Evolutionary conservation across 2,113 vertebrate species (phyloP).

Genomic region (Anarrhichthys ocellatus): DNA sequence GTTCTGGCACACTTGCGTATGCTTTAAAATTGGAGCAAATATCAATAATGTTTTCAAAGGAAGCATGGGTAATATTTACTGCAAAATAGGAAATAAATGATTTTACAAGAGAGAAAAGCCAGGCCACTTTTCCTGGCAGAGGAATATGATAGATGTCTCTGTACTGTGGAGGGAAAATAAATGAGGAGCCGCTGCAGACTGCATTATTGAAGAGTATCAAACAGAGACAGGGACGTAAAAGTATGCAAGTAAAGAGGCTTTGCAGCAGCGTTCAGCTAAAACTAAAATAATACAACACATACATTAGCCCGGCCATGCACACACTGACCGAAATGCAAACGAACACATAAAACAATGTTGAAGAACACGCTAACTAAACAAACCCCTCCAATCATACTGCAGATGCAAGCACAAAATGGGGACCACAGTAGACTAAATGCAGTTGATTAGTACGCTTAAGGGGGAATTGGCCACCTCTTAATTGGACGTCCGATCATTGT

Average conservation of each 20-base stretch:
- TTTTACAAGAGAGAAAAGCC: background rate
- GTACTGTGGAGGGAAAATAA: constrained; percentile 45
- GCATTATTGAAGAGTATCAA: constrained; percentile 56
- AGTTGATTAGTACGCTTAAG: background rate
- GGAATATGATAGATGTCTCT: constrained; percentile 15
- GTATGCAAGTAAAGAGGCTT: constrained; percentile 33
- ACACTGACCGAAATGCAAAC: background rate
- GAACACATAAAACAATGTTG: background rate
- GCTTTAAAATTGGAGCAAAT: background rate
- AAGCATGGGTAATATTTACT: background rate
- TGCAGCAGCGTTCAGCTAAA: constrained; percentile 23
- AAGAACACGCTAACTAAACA: background rate
- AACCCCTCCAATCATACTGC: background rate
- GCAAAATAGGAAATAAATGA: background rate
- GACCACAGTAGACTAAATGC: background rate
- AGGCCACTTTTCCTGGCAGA: constrained; percentile 7
- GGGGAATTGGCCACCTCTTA: background rate
- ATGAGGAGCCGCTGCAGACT: constrained; percentile 38
- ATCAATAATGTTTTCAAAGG: background rate
- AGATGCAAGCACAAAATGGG: background rate
- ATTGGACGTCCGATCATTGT: background rate
- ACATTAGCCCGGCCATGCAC: constrained; percentile 6
- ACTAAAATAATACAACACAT: constrained; percentile 5
- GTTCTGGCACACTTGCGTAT: background rate
- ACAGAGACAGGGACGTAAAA: constrained; percentile 26